A percentile compares a stretch with the other conserved stretches of the same genome.
These are phyloP conservation scores for Leptocoma aspasia DNA, from an alignment of 2,113 vertebrate species.

Conservation along the genomic window DNA sequence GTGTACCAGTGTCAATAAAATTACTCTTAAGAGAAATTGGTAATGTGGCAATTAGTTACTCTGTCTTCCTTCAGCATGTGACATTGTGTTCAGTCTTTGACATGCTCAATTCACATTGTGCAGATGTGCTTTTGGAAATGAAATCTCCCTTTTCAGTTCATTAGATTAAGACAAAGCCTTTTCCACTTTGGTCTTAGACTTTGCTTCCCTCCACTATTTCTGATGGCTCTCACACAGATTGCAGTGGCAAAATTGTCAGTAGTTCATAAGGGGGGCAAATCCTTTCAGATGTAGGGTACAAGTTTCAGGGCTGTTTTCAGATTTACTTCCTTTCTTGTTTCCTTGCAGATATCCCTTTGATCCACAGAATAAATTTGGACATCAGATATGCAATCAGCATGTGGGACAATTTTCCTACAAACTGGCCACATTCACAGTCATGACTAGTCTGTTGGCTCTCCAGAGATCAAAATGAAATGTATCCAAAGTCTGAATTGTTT, in stretches of 20 bases:
- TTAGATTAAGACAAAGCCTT: not conserved
- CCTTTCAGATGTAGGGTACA: conserved; percentile 64
- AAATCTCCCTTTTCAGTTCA: not conserved
- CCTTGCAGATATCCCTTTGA: conserved; percentile 70
- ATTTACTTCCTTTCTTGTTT: conserved; percentile 67
- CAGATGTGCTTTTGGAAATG: not conserved
- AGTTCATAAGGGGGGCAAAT: conserved; percentile 65
- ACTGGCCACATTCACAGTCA: conserved; percentile 10
- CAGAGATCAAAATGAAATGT: conserved; percentile 36
- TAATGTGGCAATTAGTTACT: not conserved
- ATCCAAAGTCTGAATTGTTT: not conserved
- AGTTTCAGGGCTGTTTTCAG: conserved; percentile 67
- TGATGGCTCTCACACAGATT: conserved; percentile 32
- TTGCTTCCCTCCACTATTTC: conserved; percentile 17
- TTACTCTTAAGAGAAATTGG: not conserved
- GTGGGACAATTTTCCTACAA: conserved; percentile 36
- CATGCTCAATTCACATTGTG: not conserved
- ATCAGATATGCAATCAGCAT: conserved; percentile 17
- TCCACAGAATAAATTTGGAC: conserved; percentile 28
- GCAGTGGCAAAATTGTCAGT: conserved; percentile 60
- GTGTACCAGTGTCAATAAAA: not conserved
- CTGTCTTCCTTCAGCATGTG: not conserved
- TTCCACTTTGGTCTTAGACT: conserved; percentile 3
- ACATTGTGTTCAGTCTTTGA: not conserved
- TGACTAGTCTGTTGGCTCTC: conserved; percentile 12